Conservation (phyloP, 2,888 invertebrate genomes). For the Dorcus parallelipipedus region DNA sequence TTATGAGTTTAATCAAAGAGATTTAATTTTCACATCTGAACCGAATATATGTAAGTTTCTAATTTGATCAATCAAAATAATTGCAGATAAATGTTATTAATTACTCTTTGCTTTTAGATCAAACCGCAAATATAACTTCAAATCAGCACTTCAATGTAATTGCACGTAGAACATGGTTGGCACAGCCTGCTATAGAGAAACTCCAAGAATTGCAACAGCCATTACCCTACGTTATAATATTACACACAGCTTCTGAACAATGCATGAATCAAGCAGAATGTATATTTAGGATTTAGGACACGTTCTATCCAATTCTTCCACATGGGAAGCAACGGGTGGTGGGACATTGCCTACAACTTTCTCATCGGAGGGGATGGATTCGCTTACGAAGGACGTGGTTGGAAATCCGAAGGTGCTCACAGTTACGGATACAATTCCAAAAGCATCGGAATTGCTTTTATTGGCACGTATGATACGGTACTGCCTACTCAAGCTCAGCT, state of each 20-base stretch:
- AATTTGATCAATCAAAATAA: too few species aligned
- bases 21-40: too few species aligned
- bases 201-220: background rate
- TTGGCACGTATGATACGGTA: conserved; percentile 64
- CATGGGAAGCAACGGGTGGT: conserved; percentile 61
- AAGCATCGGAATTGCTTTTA: conserved; percentile 69
- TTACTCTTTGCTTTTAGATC: too few species aligned
- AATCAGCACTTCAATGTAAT: too few species aligned
- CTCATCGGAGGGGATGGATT: conserved; percentile 75
- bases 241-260: conserved; percentile 2
- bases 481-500: conserved; percentile 56
- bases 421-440: conserved; percentile 61
- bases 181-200: background rate
- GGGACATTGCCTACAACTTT: conserved; percentile 75
- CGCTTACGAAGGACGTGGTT: conserved; percentile 73
- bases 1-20: too few species aligned
- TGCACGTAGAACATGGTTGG: conserved; percentile 7
- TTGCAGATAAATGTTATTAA: too few species aligned
- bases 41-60: too few species aligned
- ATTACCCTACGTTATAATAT: conserved; percentile 9
- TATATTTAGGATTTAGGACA: conserved; percentile 3
- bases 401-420: conserved; percentile 71
- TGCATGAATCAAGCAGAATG: conserved; percentile 6
- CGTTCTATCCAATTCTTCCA: conserved; percentile 57
- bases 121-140: too few species aligned